Conservation (phyloP, 2,797 vertebrate species). For the Cossypha heuglini region DNA sequence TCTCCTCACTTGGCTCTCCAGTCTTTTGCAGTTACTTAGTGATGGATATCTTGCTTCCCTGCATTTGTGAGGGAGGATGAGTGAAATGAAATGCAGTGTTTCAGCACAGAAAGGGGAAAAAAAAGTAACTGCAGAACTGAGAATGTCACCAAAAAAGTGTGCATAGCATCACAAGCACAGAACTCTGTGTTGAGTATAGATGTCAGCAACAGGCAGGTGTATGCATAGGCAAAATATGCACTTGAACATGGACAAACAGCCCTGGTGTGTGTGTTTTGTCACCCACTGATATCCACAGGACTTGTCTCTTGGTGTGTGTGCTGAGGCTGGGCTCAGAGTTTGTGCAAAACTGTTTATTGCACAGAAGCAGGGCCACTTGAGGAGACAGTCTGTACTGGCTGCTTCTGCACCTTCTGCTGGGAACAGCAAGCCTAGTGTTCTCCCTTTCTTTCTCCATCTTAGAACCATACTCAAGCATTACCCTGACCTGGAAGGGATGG, state of each 20-base stretch:
- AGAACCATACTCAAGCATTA: background rate
- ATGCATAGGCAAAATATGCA: background rate
- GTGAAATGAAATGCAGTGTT: background rate
- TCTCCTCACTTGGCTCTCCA: background rate
- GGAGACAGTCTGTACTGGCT: background rate
- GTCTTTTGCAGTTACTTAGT: background rate
- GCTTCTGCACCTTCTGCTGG: background rate
- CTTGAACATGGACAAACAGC: accelerated
- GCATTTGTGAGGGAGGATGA: background rate
- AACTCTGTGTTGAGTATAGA: background rate
- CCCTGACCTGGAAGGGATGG: background rate
- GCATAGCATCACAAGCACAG: background rate
- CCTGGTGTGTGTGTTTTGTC: background rate
- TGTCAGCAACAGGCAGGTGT: background rate
- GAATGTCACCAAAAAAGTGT: background rate
- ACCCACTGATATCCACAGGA: too few species aligned
- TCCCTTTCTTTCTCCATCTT: background rate
- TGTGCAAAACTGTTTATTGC: background rate
- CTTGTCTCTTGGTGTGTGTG: accelerated
- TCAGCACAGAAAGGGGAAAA: background rate
- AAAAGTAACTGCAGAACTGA: background rate
- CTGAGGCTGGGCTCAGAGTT: background rate
- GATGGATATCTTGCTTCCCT: background rate
- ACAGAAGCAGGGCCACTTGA: background rate
- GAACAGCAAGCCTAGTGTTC: background rate